Conservation (phyloP, 2,113 vertebrate species). For the Amazona vittata region DNA sequence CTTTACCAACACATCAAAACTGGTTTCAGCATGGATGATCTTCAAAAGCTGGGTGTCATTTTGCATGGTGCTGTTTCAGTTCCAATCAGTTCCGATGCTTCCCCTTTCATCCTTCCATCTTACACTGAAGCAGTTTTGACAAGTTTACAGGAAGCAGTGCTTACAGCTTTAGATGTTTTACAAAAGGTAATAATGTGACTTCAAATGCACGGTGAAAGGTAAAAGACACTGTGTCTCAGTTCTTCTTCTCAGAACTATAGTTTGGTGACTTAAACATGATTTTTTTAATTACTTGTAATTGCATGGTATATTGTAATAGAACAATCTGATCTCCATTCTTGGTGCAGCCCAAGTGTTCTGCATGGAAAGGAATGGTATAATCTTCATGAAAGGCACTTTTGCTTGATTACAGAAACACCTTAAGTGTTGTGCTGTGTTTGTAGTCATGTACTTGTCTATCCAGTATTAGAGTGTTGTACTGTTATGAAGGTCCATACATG, state of each 20-base stretch:
- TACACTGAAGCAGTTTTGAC: conserved; percentile 97
- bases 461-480: background rate
- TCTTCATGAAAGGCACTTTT: background rate
- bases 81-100: conserved; percentile 97
- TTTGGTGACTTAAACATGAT: background rate
- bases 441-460: background rate
- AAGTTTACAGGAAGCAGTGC: conserved; percentile 95
- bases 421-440: background rate
- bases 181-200: conserved; percentile 88
- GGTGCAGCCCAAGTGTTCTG: background rate
- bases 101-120: conserved; percentile 96
- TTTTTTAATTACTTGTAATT: background rate
- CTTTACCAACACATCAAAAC: conserved; percentile 96
- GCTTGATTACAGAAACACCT: background rate
- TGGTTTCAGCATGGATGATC: conserved; percentile 96
- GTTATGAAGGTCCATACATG: background rate
- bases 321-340: background rate
- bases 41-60: conserved; percentile 93
- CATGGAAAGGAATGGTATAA: background rate
- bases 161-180: conserved; percentile 93
- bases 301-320: background rate
- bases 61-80: conserved; percentile 94
- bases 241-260: background rate
- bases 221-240: background rate
- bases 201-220: background rate